A percentile compares a stretch with the other conserved stretches of the same genome.
Evolutionary conservation across 2,888 invertebrate genomes (phyloP).

Genomic region (Desoria tigrina): DNA sequence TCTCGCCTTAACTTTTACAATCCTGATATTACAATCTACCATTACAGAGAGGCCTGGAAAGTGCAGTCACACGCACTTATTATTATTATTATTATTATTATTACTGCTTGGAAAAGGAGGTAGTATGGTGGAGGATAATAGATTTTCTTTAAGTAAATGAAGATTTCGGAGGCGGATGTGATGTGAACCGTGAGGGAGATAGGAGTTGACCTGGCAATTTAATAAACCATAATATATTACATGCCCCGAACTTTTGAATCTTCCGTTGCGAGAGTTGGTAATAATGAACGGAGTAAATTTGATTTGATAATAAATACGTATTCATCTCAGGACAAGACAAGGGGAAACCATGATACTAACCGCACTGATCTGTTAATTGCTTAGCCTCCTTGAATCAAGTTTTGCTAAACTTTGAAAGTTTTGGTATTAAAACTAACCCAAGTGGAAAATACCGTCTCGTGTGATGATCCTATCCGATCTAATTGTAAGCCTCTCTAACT

Average conservation of each 20-base stretch:
- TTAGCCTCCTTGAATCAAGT: not conserved
- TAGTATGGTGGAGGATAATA: not conserved
- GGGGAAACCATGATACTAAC: not conserved
- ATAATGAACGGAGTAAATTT: constrained; percentile 10
- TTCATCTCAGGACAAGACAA: too few relatives aligned
- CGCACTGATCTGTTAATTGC: not conserved
- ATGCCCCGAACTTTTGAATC: not conserved
- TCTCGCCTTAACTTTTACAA: not conserved
- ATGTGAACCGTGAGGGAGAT: constrained; percentile 5
- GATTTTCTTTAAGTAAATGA: constrained; percentile 8
- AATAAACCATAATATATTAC: not conserved
- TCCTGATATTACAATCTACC: not conserved
- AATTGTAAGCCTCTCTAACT: too few relatives aligned
- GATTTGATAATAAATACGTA: constrained; percentile 14
- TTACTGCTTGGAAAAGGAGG: too few relatives aligned
- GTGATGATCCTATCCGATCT: not conserved
- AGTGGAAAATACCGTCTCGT: constrained; percentile 16
- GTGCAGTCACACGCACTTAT: constrained; percentile 8
- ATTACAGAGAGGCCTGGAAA: not conserved
- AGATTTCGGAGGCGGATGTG: not conserved
- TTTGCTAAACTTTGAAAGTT: constrained; percentile 7
- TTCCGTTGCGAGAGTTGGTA: too few relatives aligned
- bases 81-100: not conserved
- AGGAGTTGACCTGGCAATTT: too few relatives aligned
- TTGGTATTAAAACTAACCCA: constrained; percentile 16